Conservation (phyloP, 1,140 invertebrate genomes). For the Leptoteleia sp. region DNA sequence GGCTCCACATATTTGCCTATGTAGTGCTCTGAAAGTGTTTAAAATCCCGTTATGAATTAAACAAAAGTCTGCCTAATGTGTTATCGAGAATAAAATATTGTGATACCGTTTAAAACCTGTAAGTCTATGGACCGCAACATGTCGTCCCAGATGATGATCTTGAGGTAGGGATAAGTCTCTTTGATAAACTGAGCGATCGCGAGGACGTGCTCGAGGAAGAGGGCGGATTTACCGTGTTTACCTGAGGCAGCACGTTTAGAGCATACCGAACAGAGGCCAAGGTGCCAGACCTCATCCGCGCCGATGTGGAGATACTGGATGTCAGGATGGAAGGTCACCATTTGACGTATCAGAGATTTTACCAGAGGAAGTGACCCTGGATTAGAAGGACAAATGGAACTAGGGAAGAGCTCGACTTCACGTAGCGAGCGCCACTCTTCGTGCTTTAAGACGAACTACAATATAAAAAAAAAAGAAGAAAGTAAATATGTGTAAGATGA, state of each 20-base stretch:
- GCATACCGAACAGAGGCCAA: constrained; percentile 90
- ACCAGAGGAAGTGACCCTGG: constrained; percentile 84
- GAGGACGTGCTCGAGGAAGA: constrained; percentile 88
- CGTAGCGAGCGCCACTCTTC: constrained; percentile 88
- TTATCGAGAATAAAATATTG: constrained; percentile 20
- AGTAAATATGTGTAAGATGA: too few relatives aligned
- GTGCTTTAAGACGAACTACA: constrained; percentile 90
- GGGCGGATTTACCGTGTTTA: constrained; percentile 80
- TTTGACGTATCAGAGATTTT: constrained; percentile 83
- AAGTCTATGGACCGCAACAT: constrained; percentile 91
- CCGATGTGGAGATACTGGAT: constrained; percentile 90
- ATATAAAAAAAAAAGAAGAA: too few relatives aligned
- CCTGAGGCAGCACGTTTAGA: constrained; percentile 81
- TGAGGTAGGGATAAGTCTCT: constrained; percentile 84
- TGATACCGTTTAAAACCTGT: constrained; percentile 83
- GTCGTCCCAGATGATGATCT: constrained; percentile 96
- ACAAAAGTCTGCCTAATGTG: constrained; percentile 13
- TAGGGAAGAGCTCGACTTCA: constrained; percentile 89
- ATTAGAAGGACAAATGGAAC: constrained; percentile 90
- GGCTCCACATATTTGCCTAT: constrained; percentile 90
- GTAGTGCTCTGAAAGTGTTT: constrained; percentile 82
- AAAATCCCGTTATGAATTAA: constrained; percentile 1
- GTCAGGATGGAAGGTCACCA: constrained; percentile 83
- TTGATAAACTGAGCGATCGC: constrained; percentile 84
- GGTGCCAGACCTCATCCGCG: constrained; percentile 91